A percentile compares a stretch with the other conserved stretches of the same genome.
These are phyloP conservation scores for Gadus macrocephalus DNA, from an alignment of 2,113 vertebrate genomes.

Conservation along the genomic window DNA sequence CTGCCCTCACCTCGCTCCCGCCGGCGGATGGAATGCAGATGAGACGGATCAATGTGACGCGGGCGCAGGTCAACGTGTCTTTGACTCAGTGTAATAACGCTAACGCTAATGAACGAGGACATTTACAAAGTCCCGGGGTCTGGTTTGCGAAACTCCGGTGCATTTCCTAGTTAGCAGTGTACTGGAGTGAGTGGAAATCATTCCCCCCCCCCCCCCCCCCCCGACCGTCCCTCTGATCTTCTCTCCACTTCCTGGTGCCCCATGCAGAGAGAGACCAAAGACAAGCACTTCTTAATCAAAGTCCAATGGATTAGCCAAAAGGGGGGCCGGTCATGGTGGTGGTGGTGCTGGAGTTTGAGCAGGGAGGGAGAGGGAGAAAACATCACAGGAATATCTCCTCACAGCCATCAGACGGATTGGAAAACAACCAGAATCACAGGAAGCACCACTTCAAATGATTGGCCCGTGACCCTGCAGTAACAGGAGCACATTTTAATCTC, in stretches of 20 bases:
- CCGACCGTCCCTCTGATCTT: slow-evolving; percentile 57
- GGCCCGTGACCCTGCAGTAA: slow-evolving; percentile 55
- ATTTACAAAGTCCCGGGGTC: slow-evolving; percentile 38
- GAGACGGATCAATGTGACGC: slow-evolving; percentile 17
- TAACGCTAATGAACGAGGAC: slow-evolving; percentile 31
- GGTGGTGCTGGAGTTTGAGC: too few relatives aligned
- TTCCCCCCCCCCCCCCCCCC: slow-evolving; percentile 34
- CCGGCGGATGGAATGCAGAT: slow-evolving; percentile 8
- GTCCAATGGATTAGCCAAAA: slow-evolving; percentile 61
- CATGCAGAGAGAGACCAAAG: slow-evolving; percentile 66
- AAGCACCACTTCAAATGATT: slow-evolving; percentile 59
- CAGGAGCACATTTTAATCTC: slow-evolving; percentile 61
- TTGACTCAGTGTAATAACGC: slow-evolving; percentile 30
- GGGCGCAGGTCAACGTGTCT: slow-evolving; percentile 24
- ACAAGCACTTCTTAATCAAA: slow-evolving; percentile 63
- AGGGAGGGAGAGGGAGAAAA: slow-evolving; percentile 12
- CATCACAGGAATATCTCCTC: slow-evolving; percentile 57
- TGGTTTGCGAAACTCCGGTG: slow-evolving; percentile 11
- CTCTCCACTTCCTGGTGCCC: slow-evolving; percentile 33
- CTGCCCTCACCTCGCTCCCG: slow-evolving; percentile 1
- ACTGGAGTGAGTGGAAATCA: slow-evolving; percentile 59
- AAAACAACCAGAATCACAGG: slow-evolving; percentile 57
- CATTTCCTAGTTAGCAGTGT: slow-evolving; percentile 47
- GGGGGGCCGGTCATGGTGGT: not conserved
- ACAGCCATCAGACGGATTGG: slow-evolving; percentile 50